Conservation (phyloP, 2,797 vertebrate genomes). For the Cephalopachus bancanus region DNA sequence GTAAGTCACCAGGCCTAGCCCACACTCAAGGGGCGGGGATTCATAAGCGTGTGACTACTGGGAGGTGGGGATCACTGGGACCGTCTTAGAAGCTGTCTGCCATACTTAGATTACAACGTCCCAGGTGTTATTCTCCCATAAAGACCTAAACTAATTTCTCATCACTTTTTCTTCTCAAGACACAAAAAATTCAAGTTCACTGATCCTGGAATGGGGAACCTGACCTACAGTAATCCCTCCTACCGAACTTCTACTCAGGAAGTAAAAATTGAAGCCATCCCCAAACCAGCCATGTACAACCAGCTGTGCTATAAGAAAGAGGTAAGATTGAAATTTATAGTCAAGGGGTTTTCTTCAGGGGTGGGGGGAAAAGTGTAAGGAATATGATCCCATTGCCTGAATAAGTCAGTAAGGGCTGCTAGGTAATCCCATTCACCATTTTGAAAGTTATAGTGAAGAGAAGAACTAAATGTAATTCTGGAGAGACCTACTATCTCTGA, state of each 20-base stretch:
- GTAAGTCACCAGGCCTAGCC: not conserved
- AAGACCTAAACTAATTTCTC: constrained; percentile 56
- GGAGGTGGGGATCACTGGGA: not conserved
- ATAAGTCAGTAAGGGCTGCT: not conserved
- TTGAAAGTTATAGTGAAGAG: not conserved
- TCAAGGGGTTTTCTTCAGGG: not conserved
- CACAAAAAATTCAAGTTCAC: constrained; percentile 98
- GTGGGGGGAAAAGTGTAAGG: too few relatives aligned
- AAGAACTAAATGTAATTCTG: constrained; percentile 62
- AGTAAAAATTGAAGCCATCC: constrained; percentile 97
- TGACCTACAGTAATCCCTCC: constrained; percentile 99
- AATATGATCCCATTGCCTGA: not conserved
- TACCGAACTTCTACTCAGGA: constrained; percentile 98
- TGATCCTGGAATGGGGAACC: constrained; percentile 95
- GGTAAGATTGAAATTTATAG: constrained; percentile 88
- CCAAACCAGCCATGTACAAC: constrained; percentile 96
- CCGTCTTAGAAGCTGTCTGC: not conserved
- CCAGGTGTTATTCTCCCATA: not conserved
- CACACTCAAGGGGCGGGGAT: not conserved
- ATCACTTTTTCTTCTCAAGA: constrained; percentile 87
- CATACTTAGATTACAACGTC: not conserved
- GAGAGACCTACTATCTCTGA: not conserved
- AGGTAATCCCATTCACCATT: not conserved
- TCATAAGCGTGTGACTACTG: not conserved
- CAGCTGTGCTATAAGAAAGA: constrained; percentile 98